These are phyloP conservation scores for Apis florea DNA, from an alignment of 1,140 invertebrate species.

Conservation along the genomic window DNA sequence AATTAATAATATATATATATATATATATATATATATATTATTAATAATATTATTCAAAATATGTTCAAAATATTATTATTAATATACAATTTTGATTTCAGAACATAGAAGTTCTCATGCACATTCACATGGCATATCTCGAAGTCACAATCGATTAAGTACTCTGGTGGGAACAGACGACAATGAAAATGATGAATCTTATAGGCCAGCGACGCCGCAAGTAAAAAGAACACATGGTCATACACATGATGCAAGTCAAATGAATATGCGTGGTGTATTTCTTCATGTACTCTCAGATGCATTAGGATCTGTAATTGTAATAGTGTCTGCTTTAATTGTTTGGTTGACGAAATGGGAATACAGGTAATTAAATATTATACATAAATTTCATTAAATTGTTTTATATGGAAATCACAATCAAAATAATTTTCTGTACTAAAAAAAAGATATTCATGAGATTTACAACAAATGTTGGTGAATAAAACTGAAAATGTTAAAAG, in stretches of 20 bases:
- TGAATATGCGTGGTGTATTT: slow-evolving; percentile 99
- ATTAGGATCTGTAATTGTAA: slow-evolving; percentile 97
- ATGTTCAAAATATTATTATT: no score
- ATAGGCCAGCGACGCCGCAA: slow-evolving; percentile 78
- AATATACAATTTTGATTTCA: slow-evolving; percentile 70
- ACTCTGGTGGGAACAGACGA: slow-evolving; percentile 87
- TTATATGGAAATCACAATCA: no score
- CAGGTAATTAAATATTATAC: slow-evolving; percentile 72
- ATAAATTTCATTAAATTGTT: no score
- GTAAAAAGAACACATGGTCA: slow-evolving; percentile 80
- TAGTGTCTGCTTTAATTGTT: slow-evolving; percentile 94
- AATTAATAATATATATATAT: no score
- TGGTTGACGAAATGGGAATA: slow-evolving; percentile 92
- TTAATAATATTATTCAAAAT: not conserved
- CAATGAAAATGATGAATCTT: slow-evolving; percentile 90
- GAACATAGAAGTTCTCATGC: slow-evolving; percentile 89
- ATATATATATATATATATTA: no score
- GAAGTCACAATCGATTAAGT: slow-evolving; percentile 83
- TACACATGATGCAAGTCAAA: slow-evolving; percentile 86
- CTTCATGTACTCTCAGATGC: slow-evolving; percentile 98
- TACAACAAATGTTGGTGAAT: no score
- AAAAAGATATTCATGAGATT: no score
- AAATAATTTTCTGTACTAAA: no score
- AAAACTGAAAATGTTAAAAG: no score
- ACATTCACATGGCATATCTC: slow-evolving; percentile 86